Evolutionary conservation across 2,113 vertebrate genomes (phyloP), one percentile per base, ranked within the genome.

Genomic region (Hyperoodon ampullatus): DNA sequence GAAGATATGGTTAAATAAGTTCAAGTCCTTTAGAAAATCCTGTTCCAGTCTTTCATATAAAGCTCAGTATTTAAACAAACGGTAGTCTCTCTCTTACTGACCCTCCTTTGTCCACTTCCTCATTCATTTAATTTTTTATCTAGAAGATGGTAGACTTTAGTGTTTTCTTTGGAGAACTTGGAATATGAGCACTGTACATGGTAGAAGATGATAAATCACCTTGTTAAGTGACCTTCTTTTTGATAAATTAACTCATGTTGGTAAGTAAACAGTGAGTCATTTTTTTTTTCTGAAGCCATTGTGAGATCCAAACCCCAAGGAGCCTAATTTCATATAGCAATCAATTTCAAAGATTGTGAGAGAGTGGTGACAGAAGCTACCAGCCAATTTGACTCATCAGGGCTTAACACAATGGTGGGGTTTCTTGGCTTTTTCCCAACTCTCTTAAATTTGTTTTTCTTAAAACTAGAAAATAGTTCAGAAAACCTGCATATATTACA

Each of bases 151-250:
- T 72, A 85, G 47, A 63, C 96, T 91, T 94, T 72, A 65, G 26
- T 96, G 60, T 96, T 95, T 95, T 80, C 66, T 94, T 95, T 94
- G 23, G 75, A 83, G 83, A 94, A 91, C 33, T 65, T 93, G 80
- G 70, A 88, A 85, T 88, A 78, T 85, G 42, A 91, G 47, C 30
- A 87, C 72, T 65, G n/a, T 72, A 13, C 4, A 8, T 35, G 24
- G 55, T 86, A 84, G 88, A 88, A 80, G 72, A 75, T 87, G 93
- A 97, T 95, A 77, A 94, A 97, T 96, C 87, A 42, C 28, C 7
- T 81, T 90, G 74, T 39, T 91, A 83, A 68, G 63, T 86, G 91
- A 93, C 15, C 70, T 92, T 74, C 30, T 47, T 71, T 89, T 88
- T 96, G 93, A 94, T 94, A 77, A 95, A 95, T 83, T 88, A 93